Conservation (phyloP, 1,140 invertebrate species). For the Sipha flava region DNA sequence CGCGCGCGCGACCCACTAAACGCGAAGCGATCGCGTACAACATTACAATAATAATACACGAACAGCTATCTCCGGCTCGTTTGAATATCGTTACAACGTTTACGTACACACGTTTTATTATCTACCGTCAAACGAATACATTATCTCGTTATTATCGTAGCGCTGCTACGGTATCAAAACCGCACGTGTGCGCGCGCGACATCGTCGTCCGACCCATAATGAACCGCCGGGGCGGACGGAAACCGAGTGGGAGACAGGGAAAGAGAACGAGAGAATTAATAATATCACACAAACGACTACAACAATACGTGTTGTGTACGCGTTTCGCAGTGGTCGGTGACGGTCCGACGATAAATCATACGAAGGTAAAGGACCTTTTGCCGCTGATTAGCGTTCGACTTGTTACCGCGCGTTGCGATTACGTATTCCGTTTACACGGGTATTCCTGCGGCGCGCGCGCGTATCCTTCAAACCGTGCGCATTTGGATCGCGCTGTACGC, state of each 20-base stretch:
- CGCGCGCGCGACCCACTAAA: background rate
- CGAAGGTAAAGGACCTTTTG: background rate
- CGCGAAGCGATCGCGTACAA: background rate
- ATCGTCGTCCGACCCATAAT: constrained; percentile 11
- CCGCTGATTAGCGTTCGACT: constrained; percentile 1
- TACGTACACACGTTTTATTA: too few relatives aligned
- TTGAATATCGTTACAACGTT: too few relatives aligned
- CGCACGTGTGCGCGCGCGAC: background rate
- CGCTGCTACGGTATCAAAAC: background rate
- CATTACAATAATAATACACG: too few relatives aligned
- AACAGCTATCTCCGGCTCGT: too few relatives aligned
- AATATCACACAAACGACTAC: background rate
- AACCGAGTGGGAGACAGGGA: too few relatives aligned
- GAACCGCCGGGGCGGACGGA: background rate
- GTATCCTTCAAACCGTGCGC: too few relatives aligned
- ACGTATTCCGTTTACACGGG: background rate
- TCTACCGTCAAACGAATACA: background rate
- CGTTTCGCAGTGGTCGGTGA: background rate
- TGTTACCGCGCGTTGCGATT: background rate
- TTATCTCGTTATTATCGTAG: too few relatives aligned
- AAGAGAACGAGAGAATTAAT: background rate
- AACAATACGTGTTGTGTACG: background rate
- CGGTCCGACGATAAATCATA: background rate
- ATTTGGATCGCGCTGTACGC: too few relatives aligned
- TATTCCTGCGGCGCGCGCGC: too few relatives aligned